Evolutionary conservation across 2,888 invertebrate species (phyloP).

Genomic region (Capitulum mitella): DNA sequence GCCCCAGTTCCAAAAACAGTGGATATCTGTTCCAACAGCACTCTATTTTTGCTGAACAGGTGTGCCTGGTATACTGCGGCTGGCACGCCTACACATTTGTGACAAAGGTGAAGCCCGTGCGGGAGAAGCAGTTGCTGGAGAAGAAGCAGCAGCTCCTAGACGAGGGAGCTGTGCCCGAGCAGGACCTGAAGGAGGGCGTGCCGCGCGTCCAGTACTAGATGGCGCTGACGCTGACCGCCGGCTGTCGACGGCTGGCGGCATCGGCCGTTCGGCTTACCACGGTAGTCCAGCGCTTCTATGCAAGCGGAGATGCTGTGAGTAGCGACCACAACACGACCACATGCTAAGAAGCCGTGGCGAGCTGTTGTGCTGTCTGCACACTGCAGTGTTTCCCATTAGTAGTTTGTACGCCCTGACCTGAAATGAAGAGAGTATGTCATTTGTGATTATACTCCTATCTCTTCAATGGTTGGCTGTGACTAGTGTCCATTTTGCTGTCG

Average conservation of each 20-base stretch:
- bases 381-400: too few relatives aligned
- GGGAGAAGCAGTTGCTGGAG: neutral
- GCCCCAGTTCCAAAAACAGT: too few relatives aligned
- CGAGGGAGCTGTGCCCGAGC: neutral
- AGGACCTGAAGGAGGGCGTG: neutral
- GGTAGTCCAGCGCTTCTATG: neutral
- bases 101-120: neutral
- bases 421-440: too few relatives aligned
- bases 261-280: neutral
- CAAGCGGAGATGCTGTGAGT: constrained; percentile 22
- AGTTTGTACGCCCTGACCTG: too few relatives aligned
- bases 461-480: too few relatives aligned
- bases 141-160: neutral
- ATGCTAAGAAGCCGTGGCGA: too few relatives aligned
- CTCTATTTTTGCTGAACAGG: too few relatives aligned
- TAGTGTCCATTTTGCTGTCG: too few relatives aligned
- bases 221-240: neutral
- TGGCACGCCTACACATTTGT: constrained; percentile 13
- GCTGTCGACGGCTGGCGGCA: neutral
- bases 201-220: neutral
- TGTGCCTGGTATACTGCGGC: constrained; percentile 16
- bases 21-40: too few relatives aligned
- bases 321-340: too few relatives aligned
- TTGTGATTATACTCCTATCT: too few relatives aligned
- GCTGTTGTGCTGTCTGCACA: too few relatives aligned